Percentiles rank a stretch among this genome's conserved stretches.
phyloP scores from a whole-genome alignment of 2,113 vertebrate genomes.

The Megaptera novaeangliae region DNA sequence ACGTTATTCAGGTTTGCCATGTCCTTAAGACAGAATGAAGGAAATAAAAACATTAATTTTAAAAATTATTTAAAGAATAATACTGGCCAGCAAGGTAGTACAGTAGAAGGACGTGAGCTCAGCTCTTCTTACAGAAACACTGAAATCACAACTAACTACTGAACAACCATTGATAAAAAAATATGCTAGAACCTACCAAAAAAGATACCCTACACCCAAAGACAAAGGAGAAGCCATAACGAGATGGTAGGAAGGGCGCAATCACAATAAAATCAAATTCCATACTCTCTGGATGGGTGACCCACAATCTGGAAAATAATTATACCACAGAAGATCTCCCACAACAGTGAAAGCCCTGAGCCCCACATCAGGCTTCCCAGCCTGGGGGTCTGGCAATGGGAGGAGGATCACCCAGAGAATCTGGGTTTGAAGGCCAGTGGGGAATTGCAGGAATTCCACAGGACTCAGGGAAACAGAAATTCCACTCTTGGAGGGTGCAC shows the following conservation, averaged over 20 bases:
- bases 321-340: neutral
- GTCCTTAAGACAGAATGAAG: neutral
- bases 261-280: neutral
- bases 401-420: neutral
- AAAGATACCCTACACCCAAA: neutral
- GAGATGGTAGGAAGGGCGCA: neutral
- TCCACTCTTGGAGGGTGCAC: no score
- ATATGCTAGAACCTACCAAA: neutral
- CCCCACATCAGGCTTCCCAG: neutral
- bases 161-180: neutral
- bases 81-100: neutral
- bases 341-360: neutral
- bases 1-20: neutral
- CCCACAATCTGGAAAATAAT: neutral
- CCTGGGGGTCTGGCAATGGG: no score
- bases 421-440: neutral
- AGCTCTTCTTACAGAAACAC: neutral
- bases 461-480: neutral
- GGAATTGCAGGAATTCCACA: neutral
- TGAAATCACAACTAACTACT: neutral
- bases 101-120: neutral
- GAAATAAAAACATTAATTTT: neutral
- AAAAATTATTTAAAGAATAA: neutral
- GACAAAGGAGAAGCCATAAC: neutral
- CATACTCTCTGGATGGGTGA: neutral